Percentiles rank a stretch among this genome's conserved stretches.
These are phyloP conservation scores for Omphaloscelis lunosa DNA, from an alignment of 2,888 invertebrate genomes.

Conservation along the genomic window DNA sequence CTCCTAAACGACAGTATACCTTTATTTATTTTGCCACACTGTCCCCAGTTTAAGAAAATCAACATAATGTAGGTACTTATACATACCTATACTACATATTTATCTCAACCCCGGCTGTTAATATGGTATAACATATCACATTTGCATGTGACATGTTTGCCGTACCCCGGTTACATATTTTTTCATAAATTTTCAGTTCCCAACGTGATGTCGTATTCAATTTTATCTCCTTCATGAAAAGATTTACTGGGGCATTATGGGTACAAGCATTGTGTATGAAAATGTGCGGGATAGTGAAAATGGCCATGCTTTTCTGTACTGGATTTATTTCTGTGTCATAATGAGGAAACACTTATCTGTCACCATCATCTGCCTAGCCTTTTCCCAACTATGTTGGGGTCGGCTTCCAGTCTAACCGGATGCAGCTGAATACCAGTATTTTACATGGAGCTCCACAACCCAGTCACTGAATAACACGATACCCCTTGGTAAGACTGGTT, in stretches of 20 bases:
- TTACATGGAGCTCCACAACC: no score
- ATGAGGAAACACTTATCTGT: neutral
- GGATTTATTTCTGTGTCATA: neutral
- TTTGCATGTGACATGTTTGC: conserved; percentile 76
- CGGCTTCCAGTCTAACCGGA: no score
- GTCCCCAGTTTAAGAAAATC: no score
- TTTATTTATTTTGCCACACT: no score
- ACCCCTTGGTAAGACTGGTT: no score
- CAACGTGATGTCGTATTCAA: conserved; percentile 52
- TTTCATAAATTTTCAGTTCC: conserved; percentile 74
- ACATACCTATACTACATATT: neutral
- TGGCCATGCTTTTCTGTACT: neutral
- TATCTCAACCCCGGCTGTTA: conserved; percentile 49
- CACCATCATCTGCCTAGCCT: neutral
- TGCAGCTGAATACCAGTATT: no score
- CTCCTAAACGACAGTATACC: no score
- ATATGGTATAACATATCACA: conserved; percentile 62
- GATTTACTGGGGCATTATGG: conserved; percentile 45
- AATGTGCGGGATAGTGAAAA: conserved; percentile 6
- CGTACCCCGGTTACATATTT: conserved; percentile 75
- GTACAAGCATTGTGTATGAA: conserved; percentile 21
- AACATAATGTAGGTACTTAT: neutral
- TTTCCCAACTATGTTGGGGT: no score
- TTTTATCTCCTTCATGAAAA: conserved; percentile 54
- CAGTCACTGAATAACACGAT: no score